Evolutionary conservation across 2,113 vertebrate species (phyloP), one percentile per base, ranked within the genome.

Genomic region (Sylvietta virens): DNA sequence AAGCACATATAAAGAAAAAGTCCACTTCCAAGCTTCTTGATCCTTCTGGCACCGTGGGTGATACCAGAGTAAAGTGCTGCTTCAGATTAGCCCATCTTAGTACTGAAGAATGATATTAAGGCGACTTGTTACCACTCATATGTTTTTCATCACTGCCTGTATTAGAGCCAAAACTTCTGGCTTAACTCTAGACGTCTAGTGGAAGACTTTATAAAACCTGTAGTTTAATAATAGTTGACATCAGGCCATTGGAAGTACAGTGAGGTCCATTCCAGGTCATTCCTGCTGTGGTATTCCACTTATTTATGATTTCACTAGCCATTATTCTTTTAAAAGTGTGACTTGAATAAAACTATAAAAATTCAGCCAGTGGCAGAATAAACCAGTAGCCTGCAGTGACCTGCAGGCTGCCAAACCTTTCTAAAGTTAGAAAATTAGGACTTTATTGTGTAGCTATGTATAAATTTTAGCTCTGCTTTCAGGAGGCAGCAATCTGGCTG

Each of bases 131-230:
- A 97, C 97, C 97, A 97, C 96, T 98, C 99, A 98, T 98, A 96
- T 99, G 99, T 98, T 99, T 99, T 98, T 98, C 98, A 99, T 99
- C 99, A 98, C 95, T 97, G 96, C 97, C 97, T 99, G 98, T 98
- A 98, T 95, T 92, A 23, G 71, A 97, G 98, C 99, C 99, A 99
- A 97, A 96, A 97, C 97, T 97, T 98, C 98, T 98, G 97, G 97
- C 95, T 98, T 98, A 98, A 98, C 98, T 97, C 98, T 98, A 98
- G 97, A 98, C 95, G 94, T 98, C 97, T 97, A 97, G 97, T 97
- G 93, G 97, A 97, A 97, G 97, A 97, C 97, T 98, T 97, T 95
- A 96, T 97, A 98, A 96, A 97, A 95, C 86, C 83, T 95, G 89
- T 96, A 95, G 84, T 97, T 97, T 97, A 97, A 97, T 98, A 97